These are phyloP conservation scores for Ctenodactylus gundi DNA, from an alignment of 2,113 vertebrate genomes.

Conservation along the genomic window DNA sequence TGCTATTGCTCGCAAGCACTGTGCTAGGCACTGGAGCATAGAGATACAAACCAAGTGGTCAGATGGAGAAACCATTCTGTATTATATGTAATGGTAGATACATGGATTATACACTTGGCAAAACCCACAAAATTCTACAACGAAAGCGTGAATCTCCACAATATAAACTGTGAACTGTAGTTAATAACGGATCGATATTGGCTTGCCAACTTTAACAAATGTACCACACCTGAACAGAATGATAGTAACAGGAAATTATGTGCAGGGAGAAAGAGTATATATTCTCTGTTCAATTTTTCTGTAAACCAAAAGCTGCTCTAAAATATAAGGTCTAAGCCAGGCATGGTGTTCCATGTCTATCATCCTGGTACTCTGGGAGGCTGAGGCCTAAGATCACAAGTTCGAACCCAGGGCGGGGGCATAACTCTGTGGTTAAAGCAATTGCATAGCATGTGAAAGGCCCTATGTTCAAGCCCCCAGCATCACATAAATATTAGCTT, in stretches of 20 bases:
- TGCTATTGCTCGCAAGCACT: no score
- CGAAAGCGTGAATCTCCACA: neutral
- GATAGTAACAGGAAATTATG: neutral
- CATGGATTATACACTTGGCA: neutral
- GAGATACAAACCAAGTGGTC: conserved; percentile 36
- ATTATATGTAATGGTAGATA: neutral
- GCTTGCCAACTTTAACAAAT: neutral
- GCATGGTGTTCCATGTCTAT: neutral
- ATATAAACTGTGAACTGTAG: neutral
- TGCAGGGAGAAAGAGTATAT: neutral
- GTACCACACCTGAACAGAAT: neutral
- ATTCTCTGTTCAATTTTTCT: neutral
- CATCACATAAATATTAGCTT: no score
- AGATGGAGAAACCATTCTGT: neutral
- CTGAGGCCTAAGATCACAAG: neutral
- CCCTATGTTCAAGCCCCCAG: no score
- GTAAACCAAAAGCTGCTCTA: neutral
- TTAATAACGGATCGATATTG: neutral
- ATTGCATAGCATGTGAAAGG: no score
- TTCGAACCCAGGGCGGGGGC: neutral
- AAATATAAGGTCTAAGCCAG: neutral
- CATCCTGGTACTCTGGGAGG: neutral
- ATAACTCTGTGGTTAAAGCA: no score
- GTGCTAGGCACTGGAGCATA: no score
- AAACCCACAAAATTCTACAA: neutral